Base-by-base conservation (phyloP, 64 coral and sea anemone genomes). In the Actinia equina region DNA sequence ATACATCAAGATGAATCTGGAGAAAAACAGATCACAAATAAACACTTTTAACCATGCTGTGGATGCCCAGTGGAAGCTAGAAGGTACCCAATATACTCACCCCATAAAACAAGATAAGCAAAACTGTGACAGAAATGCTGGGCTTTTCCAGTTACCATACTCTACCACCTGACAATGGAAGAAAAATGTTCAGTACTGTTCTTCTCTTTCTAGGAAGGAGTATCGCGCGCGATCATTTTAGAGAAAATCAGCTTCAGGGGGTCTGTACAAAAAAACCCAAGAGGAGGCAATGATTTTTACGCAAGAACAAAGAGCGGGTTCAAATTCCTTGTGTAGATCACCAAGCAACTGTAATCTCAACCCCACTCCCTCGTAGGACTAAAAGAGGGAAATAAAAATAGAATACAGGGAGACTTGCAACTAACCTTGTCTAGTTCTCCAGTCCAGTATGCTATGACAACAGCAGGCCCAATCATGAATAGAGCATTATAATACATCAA, bases 401-500 rank as follows among this genome's bases (percentile, higher is more conserved):
- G 13, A n/a, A 17, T 23, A 6, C n/a, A 1, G 9, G n/a, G n/a
- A 0, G 0, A 56, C 22, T 43, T 13, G 56, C 69, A 54, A 85
- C 89, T 53, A 45, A 98, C 96, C 96, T 92, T 92, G 26, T 98
- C 87, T 46, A 98, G 19, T 45, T 98, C 92, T 59, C 93, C 93
- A 49, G 90, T 92, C 30, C 64, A 85, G 18, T 82, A 88, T 7
- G 93, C 87, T 20, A 94, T 84, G 22, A 80, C 17, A 23, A 92
- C 15, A n/a, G 87, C 92, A 46, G 96, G 96, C 19, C 83, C 37
- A 22, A 98, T n/a, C 96, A 98, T 98, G 60, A 98, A 90, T 19
- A 98, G 27, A 6, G 96, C 93, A 77, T 98, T 98, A 85, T 98
- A 98, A 85, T 92, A 98, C 84, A 98, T 74, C 44, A 98, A 86